Evolutionary conservation across 1,140 invertebrate species (phyloP).

Genomic region (Cydia fagiglandana): DNA sequence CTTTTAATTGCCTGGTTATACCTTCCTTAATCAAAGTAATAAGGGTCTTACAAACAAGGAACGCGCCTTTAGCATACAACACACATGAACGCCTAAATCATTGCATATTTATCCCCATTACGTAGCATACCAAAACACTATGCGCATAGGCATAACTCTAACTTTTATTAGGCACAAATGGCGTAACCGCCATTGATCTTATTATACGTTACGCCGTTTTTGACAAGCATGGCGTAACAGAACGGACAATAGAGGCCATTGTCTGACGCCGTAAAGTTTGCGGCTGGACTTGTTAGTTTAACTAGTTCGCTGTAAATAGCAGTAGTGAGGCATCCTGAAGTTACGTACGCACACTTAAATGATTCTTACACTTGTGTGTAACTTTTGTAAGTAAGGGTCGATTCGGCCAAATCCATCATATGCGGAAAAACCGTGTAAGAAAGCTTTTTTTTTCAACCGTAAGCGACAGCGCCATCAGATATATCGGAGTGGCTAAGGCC

Average conservation of each 20-base stretch:
- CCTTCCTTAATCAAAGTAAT: no score
- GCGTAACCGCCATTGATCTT: background rate
- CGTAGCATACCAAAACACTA: background rate
- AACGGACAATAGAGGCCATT: constrained; percentile 1
- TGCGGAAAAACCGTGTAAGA: no score
- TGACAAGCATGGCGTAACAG: background rate
- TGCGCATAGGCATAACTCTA: constrained; percentile 6
- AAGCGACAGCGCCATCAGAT: no score
- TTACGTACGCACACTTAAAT: background rate
- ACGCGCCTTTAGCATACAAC: no score
- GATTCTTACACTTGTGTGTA: background rate
- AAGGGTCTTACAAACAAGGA: no score
- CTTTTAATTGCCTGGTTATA: no score
- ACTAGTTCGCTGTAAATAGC: background rate
- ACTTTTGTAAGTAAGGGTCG: no score
- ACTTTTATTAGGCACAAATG: background rate
- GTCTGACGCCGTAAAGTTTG: background rate
- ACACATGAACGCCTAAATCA: background rate
- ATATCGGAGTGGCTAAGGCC: no score
- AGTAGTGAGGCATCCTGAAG: background rate
- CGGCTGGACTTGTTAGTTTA: background rate
- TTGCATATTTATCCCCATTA: background rate
- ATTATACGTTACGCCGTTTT: background rate
- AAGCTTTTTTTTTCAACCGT: no score
- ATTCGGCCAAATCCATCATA: no score